Percentiles rank a stretch among this genome's conserved stretches.
These are phyloP conservation scores for Gastracanthus pulcherrimus DNA, from an alignment of 2,888 invertebrate genomes.

Conservation along the genomic window DNA sequence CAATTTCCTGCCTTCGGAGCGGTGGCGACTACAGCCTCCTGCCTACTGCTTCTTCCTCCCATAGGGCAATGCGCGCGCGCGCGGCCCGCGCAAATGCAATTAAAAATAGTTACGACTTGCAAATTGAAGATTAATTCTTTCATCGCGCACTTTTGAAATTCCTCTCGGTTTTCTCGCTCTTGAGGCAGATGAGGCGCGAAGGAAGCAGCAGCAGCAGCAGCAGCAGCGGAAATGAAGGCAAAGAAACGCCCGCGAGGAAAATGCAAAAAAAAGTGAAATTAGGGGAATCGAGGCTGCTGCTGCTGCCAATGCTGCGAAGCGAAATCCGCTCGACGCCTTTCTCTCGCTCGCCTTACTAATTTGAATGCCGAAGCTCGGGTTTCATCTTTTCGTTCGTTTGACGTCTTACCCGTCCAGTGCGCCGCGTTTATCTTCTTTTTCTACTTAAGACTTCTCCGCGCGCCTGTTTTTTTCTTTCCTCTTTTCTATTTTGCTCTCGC, in stretches of 20 bases:
- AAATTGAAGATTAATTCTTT: constrained; percentile 59
- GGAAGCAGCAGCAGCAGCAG: background rate
- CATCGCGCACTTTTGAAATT: constrained; percentile 49
- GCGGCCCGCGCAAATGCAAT: constrained; percentile 47
- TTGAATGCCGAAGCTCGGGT: constrained; percentile 38
- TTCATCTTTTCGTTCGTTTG: constrained; percentile 35
- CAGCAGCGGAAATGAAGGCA: constrained; percentile 36
- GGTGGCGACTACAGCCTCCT: background rate
- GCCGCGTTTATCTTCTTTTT: constrained; percentile 8
- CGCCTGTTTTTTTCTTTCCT: background rate
- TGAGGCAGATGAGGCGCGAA: constrained; percentile 34
- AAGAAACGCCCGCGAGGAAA: constrained; percentile 21
- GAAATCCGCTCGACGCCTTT: background rate
- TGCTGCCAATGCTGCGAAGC: too few species aligned
- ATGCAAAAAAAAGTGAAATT: constrained; percentile 26
- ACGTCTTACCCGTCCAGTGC: constrained; percentile 18
- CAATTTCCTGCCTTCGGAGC: constrained; percentile 45
- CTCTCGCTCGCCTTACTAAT: constrained; percentile 27
- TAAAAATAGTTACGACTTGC: constrained; percentile 59
- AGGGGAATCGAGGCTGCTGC: background rate
- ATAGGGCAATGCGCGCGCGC: background rate
- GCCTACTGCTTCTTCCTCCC: too few species aligned
- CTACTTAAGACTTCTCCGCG: background rate
- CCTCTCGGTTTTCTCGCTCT: background rate
- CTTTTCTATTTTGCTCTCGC: background rate